These are phyloP conservation scores for Lepus americanus DNA, from an alignment of 2,113 vertebrate species.

Conservation along the genomic window DNA sequence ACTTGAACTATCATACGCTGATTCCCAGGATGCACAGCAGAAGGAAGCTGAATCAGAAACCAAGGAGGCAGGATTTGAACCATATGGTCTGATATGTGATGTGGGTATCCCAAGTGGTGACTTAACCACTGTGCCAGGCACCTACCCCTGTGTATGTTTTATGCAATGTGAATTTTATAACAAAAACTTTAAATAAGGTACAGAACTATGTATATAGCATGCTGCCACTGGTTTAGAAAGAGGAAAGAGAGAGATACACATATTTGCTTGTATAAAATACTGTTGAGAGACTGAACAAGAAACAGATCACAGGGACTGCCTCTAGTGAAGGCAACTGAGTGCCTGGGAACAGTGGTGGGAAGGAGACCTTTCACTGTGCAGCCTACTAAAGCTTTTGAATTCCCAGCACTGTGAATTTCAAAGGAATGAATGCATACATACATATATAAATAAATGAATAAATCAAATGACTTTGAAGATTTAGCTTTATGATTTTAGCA, in stretches of 20 bases:
- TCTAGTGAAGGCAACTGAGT: constrained; percentile 33
- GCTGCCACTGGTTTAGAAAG: constrained; percentile 3
- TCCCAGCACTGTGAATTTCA: constrained; percentile 62
- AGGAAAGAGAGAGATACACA: not conserved
- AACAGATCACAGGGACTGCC: constrained; percentile 27
- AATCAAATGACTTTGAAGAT: constrained; percentile 56
- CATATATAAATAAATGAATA: constrained; percentile 55
- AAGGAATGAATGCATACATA: constrained; percentile 63
- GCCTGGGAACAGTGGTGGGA: not conserved
- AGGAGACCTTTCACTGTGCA: not conserved
- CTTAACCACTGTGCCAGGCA: too few relatives aligned
- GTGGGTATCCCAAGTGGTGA: too few relatives aligned
- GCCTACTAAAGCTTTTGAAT: constrained; percentile 40
- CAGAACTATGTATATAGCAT: not conserved
- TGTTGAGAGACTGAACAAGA: constrained; percentile 56
- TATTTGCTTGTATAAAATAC: constrained; percentile 39
- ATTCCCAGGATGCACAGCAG: too few relatives aligned
- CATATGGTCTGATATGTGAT: too few relatives aligned
- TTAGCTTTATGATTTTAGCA: constrained; percentile 54
- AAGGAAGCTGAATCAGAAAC: too few relatives aligned
- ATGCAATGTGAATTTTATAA: not conserved
- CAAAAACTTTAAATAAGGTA: not conserved
- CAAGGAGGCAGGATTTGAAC: too few relatives aligned
- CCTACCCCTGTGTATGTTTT: not conserved
- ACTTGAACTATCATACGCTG: too few relatives aligned